Evolutionary conservation across 2,888 invertebrate genomes (phyloP).

Genomic region (Idaea straminata): DNA sequence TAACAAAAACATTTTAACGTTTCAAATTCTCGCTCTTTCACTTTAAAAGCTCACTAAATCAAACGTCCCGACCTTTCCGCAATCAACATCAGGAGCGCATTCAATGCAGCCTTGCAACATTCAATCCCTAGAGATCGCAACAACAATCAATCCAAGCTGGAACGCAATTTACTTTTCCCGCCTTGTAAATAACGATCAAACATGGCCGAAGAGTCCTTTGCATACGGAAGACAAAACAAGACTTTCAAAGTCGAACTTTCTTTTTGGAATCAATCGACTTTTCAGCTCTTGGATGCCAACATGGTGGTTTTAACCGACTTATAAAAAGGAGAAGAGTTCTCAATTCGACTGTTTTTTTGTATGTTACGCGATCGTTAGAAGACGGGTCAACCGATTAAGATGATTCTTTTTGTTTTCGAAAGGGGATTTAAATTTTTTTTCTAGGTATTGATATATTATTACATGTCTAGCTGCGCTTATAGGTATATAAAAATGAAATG

Average conservation of each 20-base stretch:
- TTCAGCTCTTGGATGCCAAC: too few species aligned
- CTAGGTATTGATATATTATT: too few species aligned
- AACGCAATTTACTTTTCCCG: conserved; percentile 65
- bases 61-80: neutral
- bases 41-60: neutral
- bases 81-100: neutral
- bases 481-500: too few species aligned
- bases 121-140: conserved; percentile 52
- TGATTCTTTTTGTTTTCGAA: too few species aligned
- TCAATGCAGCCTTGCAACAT: conserved; percentile 38
- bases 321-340: too few species aligned
- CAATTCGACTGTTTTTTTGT: too few species aligned
- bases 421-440: too few species aligned
- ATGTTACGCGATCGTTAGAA: too few species aligned
- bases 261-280: neutral
- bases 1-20: neutral
- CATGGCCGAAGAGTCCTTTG: conserved; percentile 30
- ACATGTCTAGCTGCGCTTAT: too few species aligned
- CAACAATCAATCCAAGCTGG: conserved; percentile 62
- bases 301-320: too few species aligned
- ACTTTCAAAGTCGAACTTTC: neutral
- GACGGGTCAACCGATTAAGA: too few species aligned
- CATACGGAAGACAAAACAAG: neutral
- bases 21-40: neutral
- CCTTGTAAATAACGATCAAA: conserved; percentile 63